phyloP scores from a whole-genome alignment of 2,888 invertebrate species.

The Neoaliturus tenellus region DNA sequence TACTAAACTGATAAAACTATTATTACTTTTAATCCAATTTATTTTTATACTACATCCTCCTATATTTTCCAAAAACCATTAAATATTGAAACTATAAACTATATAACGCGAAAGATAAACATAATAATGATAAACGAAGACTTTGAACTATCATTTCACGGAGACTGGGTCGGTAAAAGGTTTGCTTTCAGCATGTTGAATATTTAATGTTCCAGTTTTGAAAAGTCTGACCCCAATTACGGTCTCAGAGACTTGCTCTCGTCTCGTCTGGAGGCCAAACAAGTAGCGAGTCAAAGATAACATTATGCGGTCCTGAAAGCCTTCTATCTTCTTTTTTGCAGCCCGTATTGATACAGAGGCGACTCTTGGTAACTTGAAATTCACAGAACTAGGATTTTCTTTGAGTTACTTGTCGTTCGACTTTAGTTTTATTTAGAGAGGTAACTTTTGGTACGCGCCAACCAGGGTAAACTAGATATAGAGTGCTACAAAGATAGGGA shows the following conservation, averaged over 20 bases:
- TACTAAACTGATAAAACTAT: no score
- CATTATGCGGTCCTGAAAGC: background rate
- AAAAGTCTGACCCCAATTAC: conserved; percentile 30
- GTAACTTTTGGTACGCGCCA: no score
- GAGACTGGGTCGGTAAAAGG: background rate
- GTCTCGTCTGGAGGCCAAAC: background rate
- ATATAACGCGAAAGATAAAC: background rate
- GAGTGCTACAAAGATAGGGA: no score
- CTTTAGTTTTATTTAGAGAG: no score
- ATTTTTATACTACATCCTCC: no score
- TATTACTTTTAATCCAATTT: no score
- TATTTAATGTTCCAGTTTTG: conserved; percentile 24
- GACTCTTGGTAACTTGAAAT: no score
- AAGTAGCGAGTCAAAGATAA: background rate
- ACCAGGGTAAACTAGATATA: no score
- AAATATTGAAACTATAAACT: background rate
- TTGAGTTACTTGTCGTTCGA: no score
- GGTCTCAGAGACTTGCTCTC: background rate
- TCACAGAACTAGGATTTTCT: no score
- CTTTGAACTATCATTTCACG: conserved; percentile 8
- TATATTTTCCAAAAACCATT: no score
- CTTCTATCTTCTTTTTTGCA: background rate
- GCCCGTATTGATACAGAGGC: background rate
- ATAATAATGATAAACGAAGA: background rate
- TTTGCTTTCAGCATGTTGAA: conserved; percentile 15